Evolutionary conservation across 1,140 invertebrate genomes (phyloP), one percentile per base, ranked within the genome.

Genomic region (Drosophila subobscura): DNA sequence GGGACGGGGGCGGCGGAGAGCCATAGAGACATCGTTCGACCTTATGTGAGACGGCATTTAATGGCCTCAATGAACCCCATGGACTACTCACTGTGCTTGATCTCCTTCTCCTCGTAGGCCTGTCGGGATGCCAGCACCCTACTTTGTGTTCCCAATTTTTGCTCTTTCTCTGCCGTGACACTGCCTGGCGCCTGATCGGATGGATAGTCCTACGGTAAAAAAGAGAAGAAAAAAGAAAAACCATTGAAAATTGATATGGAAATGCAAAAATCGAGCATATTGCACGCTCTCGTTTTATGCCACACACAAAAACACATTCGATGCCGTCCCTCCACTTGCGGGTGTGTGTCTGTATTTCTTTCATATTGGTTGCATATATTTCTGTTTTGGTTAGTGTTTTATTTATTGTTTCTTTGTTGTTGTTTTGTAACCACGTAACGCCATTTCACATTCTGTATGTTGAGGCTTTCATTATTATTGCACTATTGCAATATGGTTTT

Each of bases 401-500:
- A 37, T 37, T 37, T 12, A 37, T 58, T 46, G 20, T 54, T 25
- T 56, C 29, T 33, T 49, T 47, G 37, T 25, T 49, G 42, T 51
- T 49, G 6, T 49, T n/a, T 22, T 8, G n/a, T 10, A 20, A 40
- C 37, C 77, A 76, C 53, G 52, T 55, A 81, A 68, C 60, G 16
- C 58, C 52, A 57, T 51, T 45, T 44, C n/a, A 42, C 42, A 58
- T 66, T 33, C 14, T 14, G 10, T 16, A 27, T 64, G 67, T 50
- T 33, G 65, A 44, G 57, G 61, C 55, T 76, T 76, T 80, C 61
- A 64, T 76, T 66, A 80, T 81, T 81, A 72, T 81, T 77, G 55
- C 72, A 77, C 61, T 64, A 77, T 73, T 59, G 57, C 58, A 14
- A 74, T 54, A 73, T 67, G 68, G 61, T 61, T 71, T 56, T 25